phyloP scores from a whole-genome alignment of 2,113 vertebrate species.

The Brachypteracias leptosomus region DNA sequence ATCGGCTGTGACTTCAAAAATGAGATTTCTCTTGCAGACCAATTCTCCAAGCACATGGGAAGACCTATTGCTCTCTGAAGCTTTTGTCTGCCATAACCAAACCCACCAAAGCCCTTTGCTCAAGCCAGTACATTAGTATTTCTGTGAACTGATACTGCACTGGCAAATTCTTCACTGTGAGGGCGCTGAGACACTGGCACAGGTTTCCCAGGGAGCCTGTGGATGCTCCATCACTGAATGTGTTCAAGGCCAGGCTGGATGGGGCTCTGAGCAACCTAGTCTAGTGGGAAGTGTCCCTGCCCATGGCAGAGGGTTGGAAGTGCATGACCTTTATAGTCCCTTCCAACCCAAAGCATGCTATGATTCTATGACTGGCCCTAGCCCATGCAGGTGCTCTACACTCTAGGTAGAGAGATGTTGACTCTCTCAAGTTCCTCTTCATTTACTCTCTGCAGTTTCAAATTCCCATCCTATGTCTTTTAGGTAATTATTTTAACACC shows the following conservation, averaged over 20 bases:
- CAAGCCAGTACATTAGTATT: background rate
- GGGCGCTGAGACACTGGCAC: too few species aligned
- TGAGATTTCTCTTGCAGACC: background rate
- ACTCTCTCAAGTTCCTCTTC: background rate
- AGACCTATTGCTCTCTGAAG: background rate
- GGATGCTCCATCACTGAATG: too few species aligned
- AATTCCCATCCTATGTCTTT: background rate
- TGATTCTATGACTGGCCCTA: too few species aligned
- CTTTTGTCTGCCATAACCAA: background rate
- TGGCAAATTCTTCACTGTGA: background rate
- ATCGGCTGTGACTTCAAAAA: accelerated
- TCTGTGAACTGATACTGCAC: background rate
- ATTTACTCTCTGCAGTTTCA: background rate
- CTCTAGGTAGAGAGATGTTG: background rate
- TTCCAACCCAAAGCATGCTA: too few species aligned
- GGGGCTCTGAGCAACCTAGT: too few species aligned
- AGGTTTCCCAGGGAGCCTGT: too few species aligned
- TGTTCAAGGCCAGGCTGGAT: too few species aligned
- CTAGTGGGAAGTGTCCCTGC: too few species aligned
- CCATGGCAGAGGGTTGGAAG: too few species aligned
- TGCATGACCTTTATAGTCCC: too few species aligned
- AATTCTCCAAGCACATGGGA: background rate
- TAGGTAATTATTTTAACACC: background rate
- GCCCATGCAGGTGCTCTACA: too few species aligned
- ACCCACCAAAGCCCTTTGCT: accelerated